Percentiles rank a stretch among this genome's conserved stretches.
Conservation (phyloP, 2,888 invertebrate genomes). For the Callyntrura guangdongensis region DNA sequence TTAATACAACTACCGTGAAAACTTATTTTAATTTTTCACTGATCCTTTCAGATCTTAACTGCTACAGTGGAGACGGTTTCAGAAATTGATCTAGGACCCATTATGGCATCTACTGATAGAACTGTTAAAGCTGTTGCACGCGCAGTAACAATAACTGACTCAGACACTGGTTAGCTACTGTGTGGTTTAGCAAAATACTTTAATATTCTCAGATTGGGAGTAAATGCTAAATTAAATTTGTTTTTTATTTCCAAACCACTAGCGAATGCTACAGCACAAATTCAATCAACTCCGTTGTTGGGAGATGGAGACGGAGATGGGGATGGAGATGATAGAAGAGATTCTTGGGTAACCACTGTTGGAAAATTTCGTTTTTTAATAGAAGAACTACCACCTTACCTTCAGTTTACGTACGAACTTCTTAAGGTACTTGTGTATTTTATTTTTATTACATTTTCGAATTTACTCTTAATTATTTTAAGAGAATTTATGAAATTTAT, state of each 20-base stretch:
- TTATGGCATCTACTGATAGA: slow-evolving; percentile 88
- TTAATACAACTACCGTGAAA: too few species aligned
- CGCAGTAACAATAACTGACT: slow-evolving; percentile 95
- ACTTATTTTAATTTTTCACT: not conserved
- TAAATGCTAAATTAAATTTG: too few species aligned
- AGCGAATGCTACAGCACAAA: slow-evolving; percentile 90
- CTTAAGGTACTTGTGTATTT: slow-evolving; percentile 92
- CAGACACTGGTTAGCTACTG: slow-evolving; percentile 91
- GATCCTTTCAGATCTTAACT: slow-evolving; percentile 93
- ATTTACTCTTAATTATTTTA: too few species aligned
- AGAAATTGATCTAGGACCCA: slow-evolving; percentile 95
- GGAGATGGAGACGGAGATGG: slow-evolving; percentile 89
- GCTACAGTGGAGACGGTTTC: slow-evolving; percentile 98
- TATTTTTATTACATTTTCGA: too few species aligned
- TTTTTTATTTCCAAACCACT: slow-evolving; percentile 63
- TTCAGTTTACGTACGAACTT: slow-evolving; percentile 97
- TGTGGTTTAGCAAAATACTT: not conserved
- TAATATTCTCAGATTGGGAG: too few species aligned
- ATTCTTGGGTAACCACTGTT: slow-evolving; percentile 97
- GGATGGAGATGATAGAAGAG: slow-evolving; percentile 85
- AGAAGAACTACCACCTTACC: slow-evolving; percentile 95
- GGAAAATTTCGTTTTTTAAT: slow-evolving; percentile 97
- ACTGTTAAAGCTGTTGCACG: slow-evolving; percentile 93
- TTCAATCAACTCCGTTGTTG: slow-evolving; percentile 91
- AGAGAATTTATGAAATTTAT: too few species aligned